Conservation (phyloP, 2,113 vertebrate genomes). For the Phodopus roborovskii region DNA sequence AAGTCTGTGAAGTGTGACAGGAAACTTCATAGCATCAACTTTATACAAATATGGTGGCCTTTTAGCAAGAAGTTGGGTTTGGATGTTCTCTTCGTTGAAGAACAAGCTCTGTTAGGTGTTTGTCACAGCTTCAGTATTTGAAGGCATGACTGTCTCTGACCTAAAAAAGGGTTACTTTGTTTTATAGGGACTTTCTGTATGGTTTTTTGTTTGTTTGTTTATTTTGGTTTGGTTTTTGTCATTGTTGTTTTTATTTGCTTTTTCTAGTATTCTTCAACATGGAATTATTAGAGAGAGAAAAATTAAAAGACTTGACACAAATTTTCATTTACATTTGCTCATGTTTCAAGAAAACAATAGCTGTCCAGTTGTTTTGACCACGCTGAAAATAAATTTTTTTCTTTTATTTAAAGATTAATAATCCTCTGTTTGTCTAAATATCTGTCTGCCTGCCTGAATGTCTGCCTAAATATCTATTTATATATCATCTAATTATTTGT, state of each 20-base stretch:
- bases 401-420: conserved; percentile 31
- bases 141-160: background rate
- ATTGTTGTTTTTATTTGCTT: conserved; percentile 12
- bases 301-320: background rate
- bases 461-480: background rate
- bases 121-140: background rate
- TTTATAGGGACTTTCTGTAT: background rate
- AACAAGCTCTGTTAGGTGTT: background rate
- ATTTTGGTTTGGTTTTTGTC: background rate
- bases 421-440: background rate
- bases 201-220: no score
- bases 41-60: background rate
- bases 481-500: background rate
- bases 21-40: background rate
- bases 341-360: conserved; percentile 63
- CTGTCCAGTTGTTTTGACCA: conserved; percentile 68
- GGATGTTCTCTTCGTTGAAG: background rate
- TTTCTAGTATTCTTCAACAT: background rate
- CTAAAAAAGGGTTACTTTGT: background rate
- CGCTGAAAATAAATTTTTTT: conserved; percentile 75
- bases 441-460: background rate
- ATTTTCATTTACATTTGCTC: conserved; percentile 64
- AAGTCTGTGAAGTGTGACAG: background rate
- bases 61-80: conserved; percentile 19
- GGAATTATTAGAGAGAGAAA: conserved; percentile 8